phyloP scores from a whole-genome alignment of 2,888 invertebrate genomes.

The Ochlodes sylvanus region DNA sequence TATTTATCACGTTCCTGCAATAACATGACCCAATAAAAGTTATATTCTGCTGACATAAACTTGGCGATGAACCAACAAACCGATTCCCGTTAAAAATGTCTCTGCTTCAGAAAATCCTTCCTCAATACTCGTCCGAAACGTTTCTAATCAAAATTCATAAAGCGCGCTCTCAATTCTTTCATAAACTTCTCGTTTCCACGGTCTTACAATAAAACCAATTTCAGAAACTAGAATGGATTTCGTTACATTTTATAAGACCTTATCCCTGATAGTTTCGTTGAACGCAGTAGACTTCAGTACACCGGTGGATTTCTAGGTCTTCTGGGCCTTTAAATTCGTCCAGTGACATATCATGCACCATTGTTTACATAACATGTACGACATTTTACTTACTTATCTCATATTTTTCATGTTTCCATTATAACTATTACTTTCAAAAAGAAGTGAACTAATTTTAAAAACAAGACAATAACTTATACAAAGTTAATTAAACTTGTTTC shows the following conservation, averaged over 20 bases:
- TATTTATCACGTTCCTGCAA: slow-evolving; percentile 30
- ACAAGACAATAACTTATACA: too few species aligned
- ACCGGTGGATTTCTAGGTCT: too few species aligned
- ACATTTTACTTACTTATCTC: too few species aligned
- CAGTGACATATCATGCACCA: too few species aligned
- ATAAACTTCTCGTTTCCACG: slow-evolving; percentile 2
- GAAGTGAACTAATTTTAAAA: too few species aligned
- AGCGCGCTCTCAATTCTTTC: slow-evolving; percentile 11
- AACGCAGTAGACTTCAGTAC: too few species aligned
- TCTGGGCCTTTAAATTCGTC: too few species aligned
- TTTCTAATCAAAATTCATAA: slow-evolving; percentile 28
- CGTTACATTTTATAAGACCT: neutral
- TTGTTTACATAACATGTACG: too few species aligned
- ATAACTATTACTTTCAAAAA: too few species aligned
- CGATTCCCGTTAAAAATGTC: slow-evolving; percentile 30
- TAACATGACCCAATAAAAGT: slow-evolving; percentile 42
- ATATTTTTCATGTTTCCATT: too few species aligned
- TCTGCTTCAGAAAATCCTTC: slow-evolving; percentile 33
- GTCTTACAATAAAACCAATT: neutral
- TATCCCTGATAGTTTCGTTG: neutral
- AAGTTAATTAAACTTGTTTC: too few species aligned
- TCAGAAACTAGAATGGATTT: neutral
- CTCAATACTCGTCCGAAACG: slow-evolving; percentile 1
- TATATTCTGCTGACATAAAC: slow-evolving; percentile 40
- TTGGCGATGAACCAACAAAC: slow-evolving; percentile 42